A percentile compares a stretch with the other conserved stretches of the same genome.
Evolutionary conservation across 2,888 invertebrate genomes (phyloP).

Genomic region (Hedychridium roseum): DNA sequence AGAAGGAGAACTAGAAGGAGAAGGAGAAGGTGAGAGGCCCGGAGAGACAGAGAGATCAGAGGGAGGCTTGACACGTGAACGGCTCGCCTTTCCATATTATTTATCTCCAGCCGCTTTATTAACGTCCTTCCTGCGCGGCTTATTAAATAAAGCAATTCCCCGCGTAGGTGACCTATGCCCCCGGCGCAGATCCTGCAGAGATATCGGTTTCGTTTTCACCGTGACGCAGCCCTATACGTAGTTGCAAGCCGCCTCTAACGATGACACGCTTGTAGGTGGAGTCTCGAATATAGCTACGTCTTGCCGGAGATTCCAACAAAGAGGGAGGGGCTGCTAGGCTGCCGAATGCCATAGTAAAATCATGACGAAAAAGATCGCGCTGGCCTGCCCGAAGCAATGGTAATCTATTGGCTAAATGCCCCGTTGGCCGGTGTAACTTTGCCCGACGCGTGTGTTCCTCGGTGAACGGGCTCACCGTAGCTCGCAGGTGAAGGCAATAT

Average conservation of each 20-base stretch:
- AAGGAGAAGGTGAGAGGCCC: background rate
- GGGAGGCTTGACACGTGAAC: conserved; percentile 35
- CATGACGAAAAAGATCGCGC: no score
- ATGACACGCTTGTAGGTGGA: conserved; percentile 29
- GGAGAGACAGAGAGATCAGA: background rate
- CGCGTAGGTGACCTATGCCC: conserved; percentile 48
- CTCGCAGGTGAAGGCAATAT: conserved; percentile 52
- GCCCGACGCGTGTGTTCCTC: no score
- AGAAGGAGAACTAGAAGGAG: background rate
- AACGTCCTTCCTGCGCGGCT: conserved; percentile 50
- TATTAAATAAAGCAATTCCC: conserved; percentile 61
- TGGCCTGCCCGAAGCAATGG: no score
- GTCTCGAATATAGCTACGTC: conserved; percentile 14
- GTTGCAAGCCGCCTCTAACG: conserved; percentile 17
- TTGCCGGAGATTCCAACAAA: no score
- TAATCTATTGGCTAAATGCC: no score
- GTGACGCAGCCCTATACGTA: conserved; percentile 28
- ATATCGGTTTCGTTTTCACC: conserved; percentile 51
- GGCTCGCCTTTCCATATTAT: conserved; percentile 42
- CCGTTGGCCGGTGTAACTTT: conserved; percentile 11
- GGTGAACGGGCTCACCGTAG: conserved; percentile 2
- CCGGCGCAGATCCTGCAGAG: conserved; percentile 45
- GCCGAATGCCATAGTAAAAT: no score
- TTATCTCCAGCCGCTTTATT: conserved; percentile 50
- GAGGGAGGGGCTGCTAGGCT: no score